These are phyloP conservation scores for Ashinkailepas kermadecensis DNA, from an alignment of 2,888 invertebrate species.

Conservation along the genomic window DNA sequence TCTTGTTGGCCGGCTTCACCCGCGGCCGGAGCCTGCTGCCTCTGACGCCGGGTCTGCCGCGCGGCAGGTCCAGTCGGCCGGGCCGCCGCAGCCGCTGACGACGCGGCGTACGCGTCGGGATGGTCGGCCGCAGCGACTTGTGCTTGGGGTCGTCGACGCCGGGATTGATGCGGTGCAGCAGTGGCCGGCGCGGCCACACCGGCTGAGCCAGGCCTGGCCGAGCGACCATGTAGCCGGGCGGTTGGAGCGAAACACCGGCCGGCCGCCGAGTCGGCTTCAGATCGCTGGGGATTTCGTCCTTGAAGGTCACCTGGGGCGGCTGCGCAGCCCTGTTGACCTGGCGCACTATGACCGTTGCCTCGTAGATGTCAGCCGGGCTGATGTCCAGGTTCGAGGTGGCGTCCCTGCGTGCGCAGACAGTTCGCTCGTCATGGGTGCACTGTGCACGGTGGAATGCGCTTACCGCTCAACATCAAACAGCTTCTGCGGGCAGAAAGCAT, in stretches of 20 bases:
- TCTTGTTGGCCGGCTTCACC: background rate
- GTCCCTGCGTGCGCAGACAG: background rate
- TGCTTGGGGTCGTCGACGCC: background rate
- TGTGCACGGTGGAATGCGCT: too few relatives aligned
- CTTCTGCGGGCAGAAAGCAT: too few relatives aligned
- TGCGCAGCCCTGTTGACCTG: background rate
- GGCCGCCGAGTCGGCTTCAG: background rate
- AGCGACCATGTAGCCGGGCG: background rate
- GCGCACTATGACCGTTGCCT: background rate
- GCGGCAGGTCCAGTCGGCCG: too few relatives aligned
- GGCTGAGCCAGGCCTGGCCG: background rate
- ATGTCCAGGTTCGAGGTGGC: background rate
- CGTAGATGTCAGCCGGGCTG: slow-evolving; percentile 17
- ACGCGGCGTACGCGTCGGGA: background rate
- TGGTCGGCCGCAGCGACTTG: slow-evolving; percentile 12
- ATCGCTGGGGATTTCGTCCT: slow-evolving; percentile 11
- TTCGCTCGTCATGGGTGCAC: too few relatives aligned
- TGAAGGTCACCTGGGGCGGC: background rate
- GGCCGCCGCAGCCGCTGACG: background rate
- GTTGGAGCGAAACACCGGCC: background rate
- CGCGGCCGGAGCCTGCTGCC: background rate
- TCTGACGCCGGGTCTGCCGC: too few relatives aligned
- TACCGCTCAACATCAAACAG: too few relatives aligned
- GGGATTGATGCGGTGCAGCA: slow-evolving; percentile 2
- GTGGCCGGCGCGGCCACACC: background rate